Evolutionary conservation across 2,888 invertebrate genomes (phyloP).

Genomic region (Macrophya annulata): DNA sequence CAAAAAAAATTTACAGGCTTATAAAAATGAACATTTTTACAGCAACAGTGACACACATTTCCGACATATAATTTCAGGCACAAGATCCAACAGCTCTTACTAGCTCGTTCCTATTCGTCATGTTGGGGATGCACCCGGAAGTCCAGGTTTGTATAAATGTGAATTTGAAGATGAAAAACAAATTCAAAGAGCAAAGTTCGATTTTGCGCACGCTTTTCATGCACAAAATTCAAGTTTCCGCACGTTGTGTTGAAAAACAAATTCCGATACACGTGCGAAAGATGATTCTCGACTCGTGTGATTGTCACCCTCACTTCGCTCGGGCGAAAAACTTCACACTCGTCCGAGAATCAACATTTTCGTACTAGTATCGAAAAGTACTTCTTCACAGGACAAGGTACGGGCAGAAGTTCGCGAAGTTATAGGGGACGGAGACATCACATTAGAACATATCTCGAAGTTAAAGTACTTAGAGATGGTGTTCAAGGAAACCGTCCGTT

Average conservation of each 20-base stretch:
- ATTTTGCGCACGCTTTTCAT: no score
- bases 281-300: no score
- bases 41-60: not conserved
- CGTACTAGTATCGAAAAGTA: no score
- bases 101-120: constrained; percentile 62
- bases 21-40: no score
- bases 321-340: no score
- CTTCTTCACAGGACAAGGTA: constrained; percentile 56
- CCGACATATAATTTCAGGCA: constrained; percentile 57
- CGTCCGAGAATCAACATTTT: no score
- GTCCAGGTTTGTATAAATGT: constrained; percentile 57
- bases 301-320: no score
- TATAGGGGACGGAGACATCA: constrained; percentile 56
- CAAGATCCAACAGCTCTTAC: constrained; percentile 64
- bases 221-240: no score
- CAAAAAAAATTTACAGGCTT: no score
- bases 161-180: not conserved
- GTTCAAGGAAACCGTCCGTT: constrained; percentile 64
- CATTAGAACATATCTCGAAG: constrained; percentile 57
- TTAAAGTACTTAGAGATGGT: constrained; percentile 64
- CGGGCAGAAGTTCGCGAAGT: constrained; percentile 61
- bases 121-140: constrained; percentile 63
- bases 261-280: no score
- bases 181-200: no score
- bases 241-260: no score